phyloP scores from a whole-genome alignment of 2,888 invertebrate species.

The Eutolmus rufibarbis region DNA sequence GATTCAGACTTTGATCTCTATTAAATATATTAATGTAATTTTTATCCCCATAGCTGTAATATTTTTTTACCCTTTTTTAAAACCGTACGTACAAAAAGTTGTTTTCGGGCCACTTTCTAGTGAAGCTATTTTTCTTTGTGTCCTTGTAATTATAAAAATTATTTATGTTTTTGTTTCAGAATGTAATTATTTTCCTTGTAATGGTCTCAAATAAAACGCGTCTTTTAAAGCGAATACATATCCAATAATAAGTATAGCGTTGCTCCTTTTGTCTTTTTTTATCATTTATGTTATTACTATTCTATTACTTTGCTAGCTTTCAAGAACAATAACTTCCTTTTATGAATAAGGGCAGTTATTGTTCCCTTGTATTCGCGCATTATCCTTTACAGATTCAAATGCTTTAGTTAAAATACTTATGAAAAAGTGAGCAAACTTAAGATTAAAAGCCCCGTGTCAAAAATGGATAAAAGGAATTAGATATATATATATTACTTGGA shows the following conservation, averaged over 20 bases:
- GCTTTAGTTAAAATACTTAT: background rate
- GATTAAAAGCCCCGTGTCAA: background rate
- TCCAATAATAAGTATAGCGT: background rate
- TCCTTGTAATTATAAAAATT: no score
- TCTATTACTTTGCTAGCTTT: background rate
- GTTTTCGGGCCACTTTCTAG: background rate
- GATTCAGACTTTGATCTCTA: conserved; percentile 51
- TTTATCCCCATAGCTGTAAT: background rate
- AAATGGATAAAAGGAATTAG: background rate
- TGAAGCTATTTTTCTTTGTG: background rate
- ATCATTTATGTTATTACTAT: background rate
- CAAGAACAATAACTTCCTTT: background rate
- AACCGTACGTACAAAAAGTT: background rate
- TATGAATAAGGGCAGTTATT: no score
- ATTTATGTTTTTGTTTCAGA: background rate
- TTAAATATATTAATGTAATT: background rate
- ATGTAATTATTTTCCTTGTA: background rate
- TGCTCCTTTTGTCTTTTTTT: background rate
- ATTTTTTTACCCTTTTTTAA: background rate
- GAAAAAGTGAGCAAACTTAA: background rate
- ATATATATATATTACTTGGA: background rate
- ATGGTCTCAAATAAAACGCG: background rate
- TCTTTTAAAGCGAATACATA: background rate
- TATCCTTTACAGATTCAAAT: no score
- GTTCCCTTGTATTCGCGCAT: no score